These are phyloP conservation scores for Scomber japonicus DNA, from an alignment of 2,113 vertebrate species.

Conservation along the genomic window DNA sequence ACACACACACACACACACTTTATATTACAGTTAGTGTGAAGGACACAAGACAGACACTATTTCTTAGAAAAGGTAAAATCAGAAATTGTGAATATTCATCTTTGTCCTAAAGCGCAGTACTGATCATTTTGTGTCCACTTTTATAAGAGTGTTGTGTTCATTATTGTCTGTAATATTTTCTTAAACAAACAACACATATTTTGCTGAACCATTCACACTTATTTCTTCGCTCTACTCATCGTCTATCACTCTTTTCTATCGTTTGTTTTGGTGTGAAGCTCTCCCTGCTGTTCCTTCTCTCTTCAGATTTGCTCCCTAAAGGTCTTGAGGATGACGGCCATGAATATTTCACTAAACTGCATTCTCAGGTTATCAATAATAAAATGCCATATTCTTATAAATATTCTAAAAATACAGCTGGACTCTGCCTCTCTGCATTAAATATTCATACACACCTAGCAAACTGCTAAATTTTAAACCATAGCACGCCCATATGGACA, in stretches of 20 bases:
- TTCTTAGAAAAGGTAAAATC: too few relatives aligned
- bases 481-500: conserved; percentile 53
- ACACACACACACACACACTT: too few relatives aligned
- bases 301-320: conserved; percentile 66
- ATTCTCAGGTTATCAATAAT: conserved; percentile 86
- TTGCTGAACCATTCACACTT: not conserved
- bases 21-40: too few relatives aligned
- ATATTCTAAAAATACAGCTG: conserved; percentile 85
- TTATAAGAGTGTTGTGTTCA: not conserved
- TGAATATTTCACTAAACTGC: conserved; percentile 85
- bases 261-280: conserved; percentile 45
- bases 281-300: conserved; percentile 49
- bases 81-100: not conserved
- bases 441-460: conserved; percentile 79
- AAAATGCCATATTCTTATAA: conserved; percentile 84
- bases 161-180: not conserved
- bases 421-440: conserved; percentile 75
- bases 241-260: conserved; percentile 32
- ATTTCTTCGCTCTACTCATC: conserved; percentile 10
- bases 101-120: not conserved
- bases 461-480: conserved; percentile 64
- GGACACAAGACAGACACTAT: too few relatives aligned
- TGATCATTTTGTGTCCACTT: not conserved
- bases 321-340: conserved; percentile 69
- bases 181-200: not conserved